Evolutionary conservation across 37 sponge, comb jelly and placozoan genomes (phyloP).

Genomic region (Agelas oroides): DNA sequence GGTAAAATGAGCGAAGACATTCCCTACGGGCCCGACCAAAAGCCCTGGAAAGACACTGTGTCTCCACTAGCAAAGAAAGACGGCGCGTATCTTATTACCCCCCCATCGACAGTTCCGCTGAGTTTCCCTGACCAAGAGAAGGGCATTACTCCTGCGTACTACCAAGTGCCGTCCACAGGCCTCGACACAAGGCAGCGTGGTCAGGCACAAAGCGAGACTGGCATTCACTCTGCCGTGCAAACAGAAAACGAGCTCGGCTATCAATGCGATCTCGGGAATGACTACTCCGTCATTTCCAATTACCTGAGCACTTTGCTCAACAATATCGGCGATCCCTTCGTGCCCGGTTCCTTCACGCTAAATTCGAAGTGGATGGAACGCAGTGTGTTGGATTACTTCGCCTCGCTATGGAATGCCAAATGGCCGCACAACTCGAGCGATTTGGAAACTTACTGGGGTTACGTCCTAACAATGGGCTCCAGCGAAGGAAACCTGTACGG

Average conservation of each 20-base stretch:
- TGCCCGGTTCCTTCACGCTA: background rate
- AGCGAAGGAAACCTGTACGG: conserved; percentile 38
- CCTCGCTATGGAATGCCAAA: conserved; percentile 38
- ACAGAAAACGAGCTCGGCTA: conserved; percentile 11
- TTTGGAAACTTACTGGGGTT: conserved; percentile 44
- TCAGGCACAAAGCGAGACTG: background rate
- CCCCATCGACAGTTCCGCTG: too few species aligned
- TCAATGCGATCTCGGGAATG: background rate
- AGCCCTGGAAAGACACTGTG: too few species aligned
- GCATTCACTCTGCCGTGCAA: background rate
- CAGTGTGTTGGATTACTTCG: conserved; percentile 46
- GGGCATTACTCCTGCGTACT: background rate
- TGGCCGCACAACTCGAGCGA: conserved; percentile 30
- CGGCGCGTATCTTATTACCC: too few species aligned
- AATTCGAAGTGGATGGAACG: conserved; percentile 35
- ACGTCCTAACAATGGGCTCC: conserved; percentile 47
- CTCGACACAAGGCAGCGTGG: background rate
- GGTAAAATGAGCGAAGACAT: background rate
- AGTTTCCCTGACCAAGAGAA: too few species aligned
- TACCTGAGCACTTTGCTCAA: background rate
- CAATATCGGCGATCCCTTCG: conserved; percentile 42
- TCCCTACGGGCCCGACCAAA: too few species aligned
- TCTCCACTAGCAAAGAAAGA: too few species aligned
- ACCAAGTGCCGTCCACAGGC: conserved; percentile 46
- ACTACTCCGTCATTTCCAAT: background rate